Base-by-base conservation (phyloP, 2,113 vertebrate species). In the Hyaena hyaena region DNA sequence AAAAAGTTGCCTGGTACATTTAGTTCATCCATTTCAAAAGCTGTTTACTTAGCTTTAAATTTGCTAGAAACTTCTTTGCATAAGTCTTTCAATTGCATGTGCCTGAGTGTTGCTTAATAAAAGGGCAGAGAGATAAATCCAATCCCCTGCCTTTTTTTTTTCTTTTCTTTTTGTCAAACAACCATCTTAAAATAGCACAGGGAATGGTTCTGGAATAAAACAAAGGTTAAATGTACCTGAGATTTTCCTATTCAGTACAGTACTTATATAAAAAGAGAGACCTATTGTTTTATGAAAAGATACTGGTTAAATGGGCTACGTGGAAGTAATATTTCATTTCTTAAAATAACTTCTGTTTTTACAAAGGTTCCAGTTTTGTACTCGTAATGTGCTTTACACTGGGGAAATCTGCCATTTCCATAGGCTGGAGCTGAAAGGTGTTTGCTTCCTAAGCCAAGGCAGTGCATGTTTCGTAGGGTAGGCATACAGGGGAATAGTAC, bases 281-380 rank as follows among this genome's bases (percentile, higher is more conserved):
- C 15, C 81, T 61, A 63, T 74, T 89, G 55, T 82, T 95, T 90
- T 55, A 80, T 66, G 45, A 91, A 95, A 95, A 88, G 19, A 66
- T n/a, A 87, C 15, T 63, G 19, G 15, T 69, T 90, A 93, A 94
- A 77, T 28, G 35, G 74, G 35, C 45, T 91, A n/a, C 4, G 12
- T 66, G 35, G 43, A 96, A 95, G 66, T 28, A 80, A 73, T 77
- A 93, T 65, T 95, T 92, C 45, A 86, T 82, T 58, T 97, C 87
- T 93, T 83, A 95, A 94, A 95, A 90, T 65, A 94, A 88, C 81
- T 74, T 76, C 23, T 10, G 39, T 65, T 89, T 91, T 63, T 10
- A 28, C 55, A 74, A 61, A 4, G 21, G 16, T 39, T 81, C 39
- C 10, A 39, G 15, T 43, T 87, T 66, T 39, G 4, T 24, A 16